Evolutionary conservation across 1,140 invertebrate species (phyloP).

Genomic region (Phenacoccus solenopsis): DNA sequence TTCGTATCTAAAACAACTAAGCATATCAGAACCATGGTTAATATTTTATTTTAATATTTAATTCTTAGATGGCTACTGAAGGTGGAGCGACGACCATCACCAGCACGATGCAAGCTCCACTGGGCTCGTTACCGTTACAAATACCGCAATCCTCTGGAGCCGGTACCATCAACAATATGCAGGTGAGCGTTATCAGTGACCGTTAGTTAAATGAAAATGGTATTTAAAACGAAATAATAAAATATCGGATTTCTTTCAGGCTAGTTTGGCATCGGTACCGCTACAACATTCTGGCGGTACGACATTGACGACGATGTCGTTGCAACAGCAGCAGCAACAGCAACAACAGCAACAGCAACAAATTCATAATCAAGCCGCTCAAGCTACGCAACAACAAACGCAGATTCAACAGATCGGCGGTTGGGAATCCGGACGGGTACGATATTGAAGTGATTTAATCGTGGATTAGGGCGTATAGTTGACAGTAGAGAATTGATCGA

Average conservation of each 20-base stretch:
- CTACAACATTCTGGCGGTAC: not conserved
- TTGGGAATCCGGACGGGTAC: not conserved
- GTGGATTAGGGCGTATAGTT: too few relatives aligned
- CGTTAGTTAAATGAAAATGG: not conserved
- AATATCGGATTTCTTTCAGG: not conserved
- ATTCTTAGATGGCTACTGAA: too few relatives aligned
- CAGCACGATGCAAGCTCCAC: too few relatives aligned
- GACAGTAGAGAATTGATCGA: not conserved
- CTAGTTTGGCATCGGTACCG: not conserved
- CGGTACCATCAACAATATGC: not conserved
- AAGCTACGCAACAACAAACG: not conserved
- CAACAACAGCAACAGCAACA: constrained; percentile 5
- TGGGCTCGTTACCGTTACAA: too few relatives aligned
- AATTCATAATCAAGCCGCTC: not conserved
- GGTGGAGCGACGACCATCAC: too few relatives aligned
- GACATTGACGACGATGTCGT: not conserved
- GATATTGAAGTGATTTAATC: too few relatives aligned
- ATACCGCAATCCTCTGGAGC: not conserved
- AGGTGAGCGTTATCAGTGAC: not conserved
- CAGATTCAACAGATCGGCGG: not conserved
- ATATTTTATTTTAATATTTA: too few relatives aligned
- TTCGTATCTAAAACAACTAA: too few relatives aligned
- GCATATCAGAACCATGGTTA: too few relatives aligned
- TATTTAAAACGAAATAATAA: not conserved
- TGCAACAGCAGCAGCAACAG: not conserved